Evolutionary conservation across 1,140 invertebrate species (phyloP).

Genomic region (Phymorhynchus buccinoides): DNA sequence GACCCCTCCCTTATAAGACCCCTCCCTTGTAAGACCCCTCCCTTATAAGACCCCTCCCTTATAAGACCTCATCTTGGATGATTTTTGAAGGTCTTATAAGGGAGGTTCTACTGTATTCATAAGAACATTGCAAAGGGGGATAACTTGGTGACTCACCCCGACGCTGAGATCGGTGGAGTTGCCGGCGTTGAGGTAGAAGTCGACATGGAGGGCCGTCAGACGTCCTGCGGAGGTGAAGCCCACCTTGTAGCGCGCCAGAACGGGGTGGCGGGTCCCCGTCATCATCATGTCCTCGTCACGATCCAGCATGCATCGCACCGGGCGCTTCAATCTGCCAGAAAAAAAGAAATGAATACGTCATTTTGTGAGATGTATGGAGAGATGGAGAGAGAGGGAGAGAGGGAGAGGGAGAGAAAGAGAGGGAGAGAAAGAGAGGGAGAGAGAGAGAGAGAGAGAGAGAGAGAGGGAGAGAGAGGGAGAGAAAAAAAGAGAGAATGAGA

Average conservation of each 20-base stretch:
- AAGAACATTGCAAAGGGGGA: too few relatives aligned
- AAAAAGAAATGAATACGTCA: too few relatives aligned
- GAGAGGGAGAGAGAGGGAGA: background rate
- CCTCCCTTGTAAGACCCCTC: too few relatives aligned
- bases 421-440: background rate
- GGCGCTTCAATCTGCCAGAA: slow-evolving; percentile 76
- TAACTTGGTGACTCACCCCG: slow-evolving; percentile 82
- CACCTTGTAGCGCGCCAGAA: slow-evolving; percentile 88
- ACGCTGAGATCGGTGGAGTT: slow-evolving; percentile 87
- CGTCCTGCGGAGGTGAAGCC: slow-evolving; percentile 84
- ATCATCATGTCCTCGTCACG: slow-evolving; percentile 94
- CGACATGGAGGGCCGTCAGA: slow-evolving; percentile 81
- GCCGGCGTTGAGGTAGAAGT: slow-evolving; percentile 89
- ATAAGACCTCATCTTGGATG: too few relatives aligned
- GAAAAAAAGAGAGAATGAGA: background rate
- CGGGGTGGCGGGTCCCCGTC: slow-evolving; percentile 90
- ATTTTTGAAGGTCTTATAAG: too few relatives aligned
- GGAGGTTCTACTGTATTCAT: too few relatives aligned
- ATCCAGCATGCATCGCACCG: slow-evolving; percentile 90
- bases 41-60: too few relatives aligned
- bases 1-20: too few relatives aligned
- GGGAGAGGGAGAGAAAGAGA: too few relatives aligned
- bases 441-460: background rate
- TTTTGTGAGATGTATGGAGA: too few relatives aligned
- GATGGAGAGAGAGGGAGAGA: too few relatives aligned